Percentiles rank a stretch among this genome's conserved stretches.
Evolutionary conservation across 1,140 invertebrate species (phyloP).

Genomic region (Riptortus pedestris): DNA sequence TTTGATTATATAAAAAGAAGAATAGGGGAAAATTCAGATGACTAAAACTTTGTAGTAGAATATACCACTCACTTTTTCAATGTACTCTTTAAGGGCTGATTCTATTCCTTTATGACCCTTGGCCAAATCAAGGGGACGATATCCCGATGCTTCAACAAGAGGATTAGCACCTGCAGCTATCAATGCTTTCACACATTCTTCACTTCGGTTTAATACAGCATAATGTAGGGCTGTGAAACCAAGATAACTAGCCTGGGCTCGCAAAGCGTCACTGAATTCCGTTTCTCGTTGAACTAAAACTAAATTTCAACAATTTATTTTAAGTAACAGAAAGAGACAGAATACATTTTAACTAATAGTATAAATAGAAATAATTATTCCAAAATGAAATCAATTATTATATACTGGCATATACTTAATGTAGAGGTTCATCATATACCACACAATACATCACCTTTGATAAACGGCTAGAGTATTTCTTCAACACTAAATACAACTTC

Average conservation of each 20-base stretch:
- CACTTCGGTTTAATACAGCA: conserved; percentile 65
- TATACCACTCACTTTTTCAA: conserved; percentile 35
- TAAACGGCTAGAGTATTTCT: too few species aligned
- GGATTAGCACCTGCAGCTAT: conserved; percentile 60
- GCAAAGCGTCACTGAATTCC: conserved; percentile 63
- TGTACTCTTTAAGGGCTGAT: conserved; percentile 30
- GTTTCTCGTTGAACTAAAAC: conserved; percentile 60
- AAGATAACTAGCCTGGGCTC: conserved; percentile 49
- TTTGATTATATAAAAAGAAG: too few species aligned
- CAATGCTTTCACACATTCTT: conserved; percentile 46
- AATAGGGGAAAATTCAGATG: too few species aligned
- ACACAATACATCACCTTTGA: too few species aligned
- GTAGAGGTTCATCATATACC: too few species aligned
- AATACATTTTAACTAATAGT: background rate
- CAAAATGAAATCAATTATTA: background rate
- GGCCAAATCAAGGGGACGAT: conserved; percentile 66
- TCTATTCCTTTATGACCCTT: conserved; percentile 45
- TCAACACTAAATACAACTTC: too few species aligned
- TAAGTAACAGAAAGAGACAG: background rate
- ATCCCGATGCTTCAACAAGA: conserved; percentile 58
- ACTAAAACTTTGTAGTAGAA: too few species aligned
- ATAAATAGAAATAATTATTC: too few species aligned
- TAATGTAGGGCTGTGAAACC: conserved; percentile 87
- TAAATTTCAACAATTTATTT: conserved; percentile 32
- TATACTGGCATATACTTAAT: too few species aligned